Evolutionary conservation across 2,113 vertebrate genomes (phyloP).

Genomic region (Lucifuga dentata): DNA sequence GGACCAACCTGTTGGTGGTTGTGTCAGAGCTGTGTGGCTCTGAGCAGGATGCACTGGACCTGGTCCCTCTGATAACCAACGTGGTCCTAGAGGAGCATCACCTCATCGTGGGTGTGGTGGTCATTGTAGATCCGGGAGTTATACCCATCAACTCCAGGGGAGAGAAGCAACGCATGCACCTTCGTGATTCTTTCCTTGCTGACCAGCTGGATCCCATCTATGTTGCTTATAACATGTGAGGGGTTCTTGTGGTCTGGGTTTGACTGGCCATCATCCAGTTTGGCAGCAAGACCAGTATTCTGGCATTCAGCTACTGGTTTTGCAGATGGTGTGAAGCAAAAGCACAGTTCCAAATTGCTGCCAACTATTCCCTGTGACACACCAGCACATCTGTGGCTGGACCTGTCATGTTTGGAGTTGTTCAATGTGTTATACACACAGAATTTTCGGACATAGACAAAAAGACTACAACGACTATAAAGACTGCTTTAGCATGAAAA

Average conservation of each 20-base stretch:
- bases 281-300: constrained; percentile 23
- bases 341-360: constrained; percentile 45
- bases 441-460: constrained; percentile 38
- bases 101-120: constrained; percentile 96
- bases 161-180: constrained; percentile 98
- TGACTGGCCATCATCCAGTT: not conserved
- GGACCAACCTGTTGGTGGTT: constrained; percentile 98
- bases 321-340: constrained; percentile 41
- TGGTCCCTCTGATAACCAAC: constrained; percentile 96
- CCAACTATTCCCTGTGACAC: constrained; percentile 51
- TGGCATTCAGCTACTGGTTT: constrained; percentile 1
- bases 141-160: constrained; percentile 98
- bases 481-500: constrained; percentile 13
- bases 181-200: constrained; percentile 96
- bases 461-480: not conserved
- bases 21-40: constrained; percentile 97
- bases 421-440: constrained; percentile 73
- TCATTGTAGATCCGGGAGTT: constrained; percentile 96
- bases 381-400: constrained; percentile 71
- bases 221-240: constrained; percentile 98
- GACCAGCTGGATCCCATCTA: constrained; percentile 98
- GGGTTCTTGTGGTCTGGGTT: not conserved
- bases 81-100: constrained; percentile 98
- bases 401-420: constrained; percentile 57
- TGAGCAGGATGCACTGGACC: constrained; percentile 96